These are phyloP conservation scores for Melanostoma scalare DNA, from an alignment of 2,888 invertebrate genomes.

Conservation along the genomic window DNA sequence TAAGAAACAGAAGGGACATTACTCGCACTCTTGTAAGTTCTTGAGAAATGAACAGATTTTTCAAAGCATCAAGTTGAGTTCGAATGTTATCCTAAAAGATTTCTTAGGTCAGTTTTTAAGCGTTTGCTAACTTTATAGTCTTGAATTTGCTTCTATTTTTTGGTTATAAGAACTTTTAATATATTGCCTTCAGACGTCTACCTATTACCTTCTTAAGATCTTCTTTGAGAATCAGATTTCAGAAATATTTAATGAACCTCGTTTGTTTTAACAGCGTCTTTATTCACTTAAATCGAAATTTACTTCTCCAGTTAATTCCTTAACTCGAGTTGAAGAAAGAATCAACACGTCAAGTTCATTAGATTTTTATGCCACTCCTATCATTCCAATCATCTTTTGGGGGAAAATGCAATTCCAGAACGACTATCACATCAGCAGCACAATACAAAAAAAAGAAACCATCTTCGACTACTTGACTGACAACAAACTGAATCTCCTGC, in stretches of 20 bases:
- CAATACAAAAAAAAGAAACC: slow-evolving; percentile 40
- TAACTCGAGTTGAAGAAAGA: slow-evolving; percentile 41
- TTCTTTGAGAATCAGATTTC: neutral
- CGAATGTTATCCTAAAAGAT: too few relatives aligned
- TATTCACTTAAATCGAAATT: slow-evolving; percentile 54
- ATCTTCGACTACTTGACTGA: slow-evolving; percentile 1
- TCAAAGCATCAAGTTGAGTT: too few relatives aligned
- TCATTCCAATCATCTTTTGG: neutral
- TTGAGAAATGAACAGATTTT: too few relatives aligned
- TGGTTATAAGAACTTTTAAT: too few relatives aligned
- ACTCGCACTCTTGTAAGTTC: too few relatives aligned
- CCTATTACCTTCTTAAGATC: too few relatives aligned
- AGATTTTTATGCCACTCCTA: slow-evolving; percentile 50
- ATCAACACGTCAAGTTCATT: slow-evolving; percentile 65
- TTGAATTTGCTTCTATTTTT: too few relatives aligned
- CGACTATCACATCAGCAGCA: neutral
- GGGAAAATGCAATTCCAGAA: slow-evolving; percentile 37
- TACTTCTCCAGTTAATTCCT: slow-evolving; percentile 37
- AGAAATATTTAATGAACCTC: slow-evolving; percentile 35
- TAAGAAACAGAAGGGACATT: too few relatives aligned
- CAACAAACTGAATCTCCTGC: slow-evolving; percentile 40
- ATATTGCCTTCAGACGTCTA: too few relatives aligned
- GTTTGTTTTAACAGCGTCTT: slow-evolving; percentile 56
- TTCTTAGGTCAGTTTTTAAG: too few relatives aligned
- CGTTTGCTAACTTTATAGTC: too few relatives aligned